These are phyloP conservation scores for Gallinago paraguaiae DNA, from an alignment of 2,113 vertebrate species.

Conservation along the genomic window DNA sequence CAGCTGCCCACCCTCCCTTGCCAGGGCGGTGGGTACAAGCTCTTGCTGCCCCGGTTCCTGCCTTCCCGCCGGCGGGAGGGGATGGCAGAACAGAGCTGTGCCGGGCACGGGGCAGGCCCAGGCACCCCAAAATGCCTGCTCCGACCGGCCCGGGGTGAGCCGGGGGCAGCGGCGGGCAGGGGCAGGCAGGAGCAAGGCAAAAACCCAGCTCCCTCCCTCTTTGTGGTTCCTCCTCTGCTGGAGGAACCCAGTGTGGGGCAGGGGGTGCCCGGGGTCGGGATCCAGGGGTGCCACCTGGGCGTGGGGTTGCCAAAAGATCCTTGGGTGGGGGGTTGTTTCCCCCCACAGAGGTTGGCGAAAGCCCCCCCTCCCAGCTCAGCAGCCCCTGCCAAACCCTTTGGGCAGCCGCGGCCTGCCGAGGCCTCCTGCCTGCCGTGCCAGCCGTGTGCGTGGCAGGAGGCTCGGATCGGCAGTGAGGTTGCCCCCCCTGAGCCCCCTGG, in stretches of 20 bases:
- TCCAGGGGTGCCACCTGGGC: neutral
- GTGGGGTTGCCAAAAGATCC: neutral
- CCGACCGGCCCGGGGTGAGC: neutral
- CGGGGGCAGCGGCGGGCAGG: neutral
- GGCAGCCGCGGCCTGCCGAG: neutral
- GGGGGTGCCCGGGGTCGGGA: rapidly evolving
- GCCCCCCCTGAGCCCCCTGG: neutral
- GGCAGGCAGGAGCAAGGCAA: neutral
- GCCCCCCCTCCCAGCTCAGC: neutral
- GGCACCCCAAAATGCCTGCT: neutral
- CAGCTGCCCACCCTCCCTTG: neutral
- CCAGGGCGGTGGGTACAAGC: rapidly evolving
- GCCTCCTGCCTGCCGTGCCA: neutral
- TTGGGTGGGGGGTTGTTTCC: neutral
- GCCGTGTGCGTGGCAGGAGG: neutral
- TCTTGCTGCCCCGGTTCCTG: neutral
- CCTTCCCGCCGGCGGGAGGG: neutral
- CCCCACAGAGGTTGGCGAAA: neutral
- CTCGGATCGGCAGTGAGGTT: rapidly evolving
- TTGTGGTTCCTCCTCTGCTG: neutral
- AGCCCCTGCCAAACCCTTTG: constrained; percentile 1
- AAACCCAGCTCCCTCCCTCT: neutral
- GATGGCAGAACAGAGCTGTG: neutral
- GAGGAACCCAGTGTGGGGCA: neutral
- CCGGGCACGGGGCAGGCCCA: neutral